phyloP scores from a whole-genome alignment of 2,888 invertebrate species.

The Rhorus exstirpatorius region DNA sequence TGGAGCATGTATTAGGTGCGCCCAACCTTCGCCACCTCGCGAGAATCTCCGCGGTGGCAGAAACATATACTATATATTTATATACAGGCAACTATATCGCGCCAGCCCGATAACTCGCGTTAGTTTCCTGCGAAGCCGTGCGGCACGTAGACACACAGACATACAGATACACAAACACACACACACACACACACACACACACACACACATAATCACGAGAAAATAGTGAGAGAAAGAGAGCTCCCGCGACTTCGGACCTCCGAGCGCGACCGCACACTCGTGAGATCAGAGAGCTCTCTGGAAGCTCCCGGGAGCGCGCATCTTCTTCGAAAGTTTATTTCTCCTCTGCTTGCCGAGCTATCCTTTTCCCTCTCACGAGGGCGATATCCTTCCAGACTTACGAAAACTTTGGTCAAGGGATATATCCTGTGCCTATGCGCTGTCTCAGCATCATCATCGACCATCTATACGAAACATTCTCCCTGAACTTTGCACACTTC shows the following conservation, averaged over 20 bases:
- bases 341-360: slow-evolving; percentile 32
- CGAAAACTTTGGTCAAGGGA: slow-evolving; percentile 54
- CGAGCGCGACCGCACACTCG: slow-evolving; percentile 42
- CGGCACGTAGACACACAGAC: slow-evolving; percentile 22
- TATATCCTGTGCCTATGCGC: slow-evolving; percentile 32
- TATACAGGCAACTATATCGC: slow-evolving; percentile 38
- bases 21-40: slow-evolving; percentile 67
- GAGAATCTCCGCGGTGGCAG: slow-evolving; percentile 24
- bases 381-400: slow-evolving; percentile 55
- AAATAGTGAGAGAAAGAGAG: slow-evolving; percentile 49
- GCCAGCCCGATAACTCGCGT: slow-evolving; percentile 47
- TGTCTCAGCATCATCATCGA: slow-evolving; percentile 43
- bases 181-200: slow-evolving; percentile 2
- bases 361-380: slow-evolving; percentile 20
- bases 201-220: slow-evolving; percentile 21
- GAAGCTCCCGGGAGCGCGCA: slow-evolving; percentile 49
- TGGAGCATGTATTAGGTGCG: slow-evolving; percentile 59
- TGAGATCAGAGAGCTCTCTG: slow-evolving; percentile 37
- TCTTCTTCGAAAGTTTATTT: slow-evolving; percentile 57
- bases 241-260: slow-evolving; percentile 48
- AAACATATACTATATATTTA: slow-evolving; percentile 11
- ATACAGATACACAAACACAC: not conserved
- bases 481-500: slow-evolving; percentile 11
- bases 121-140: slow-evolving; percentile 54
- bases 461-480: not conserved